Evolutionary conservation across 1,140 invertebrate genomes (phyloP), one percentile per base, ranked within the genome.

Genomic region (Drosophila quadrilineata): DNA sequence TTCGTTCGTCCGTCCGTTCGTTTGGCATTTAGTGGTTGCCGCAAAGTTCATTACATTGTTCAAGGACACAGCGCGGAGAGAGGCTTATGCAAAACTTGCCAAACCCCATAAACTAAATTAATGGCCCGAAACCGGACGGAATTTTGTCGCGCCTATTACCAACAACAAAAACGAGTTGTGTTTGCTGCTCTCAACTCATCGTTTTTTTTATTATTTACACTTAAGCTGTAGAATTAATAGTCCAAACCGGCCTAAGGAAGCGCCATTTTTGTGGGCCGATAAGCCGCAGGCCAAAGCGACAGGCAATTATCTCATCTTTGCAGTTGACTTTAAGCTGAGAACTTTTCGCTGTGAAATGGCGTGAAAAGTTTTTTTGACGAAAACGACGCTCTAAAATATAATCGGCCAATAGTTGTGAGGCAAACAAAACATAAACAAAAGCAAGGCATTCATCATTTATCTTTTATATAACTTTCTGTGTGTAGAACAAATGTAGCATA

Each of bases 41-140:
- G 50, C 33, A 63, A 68, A 71, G 64, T 68, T 71, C 69, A 68
- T 71, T 71, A 63, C 48, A 50, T 57, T 46, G 21, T 33, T 63
- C 69, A 71, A 71, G 69, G 69, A 68, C 64, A 71, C 41, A n/a
- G n/a, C n/a, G n/a, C 41, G 36, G 17, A 31, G 10, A 36, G 9
- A 22, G 45, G 43, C 49, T 56, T 67, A 62, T 50, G 63, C 50
- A 54, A 67, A 57, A 62, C 64, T 57, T 67, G 54, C 31, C 56
- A 28, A 17, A 29, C 56, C n/a, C 49, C 38, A 71, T 68, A 71
- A 71, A 71, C 38, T 60, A 71, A 71, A 68, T 71, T 71, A 71
- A 71, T 71, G 43, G 64, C 64, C 45, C 19, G 17, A 40, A 36
- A 33, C 36, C 14, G 29, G n/a, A n/a, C n/a, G 43, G 48, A 59